Evolutionary conservation across 1,140 invertebrate species (phyloP).

Genomic region (Lordiphosa stackelbergi): DNA sequence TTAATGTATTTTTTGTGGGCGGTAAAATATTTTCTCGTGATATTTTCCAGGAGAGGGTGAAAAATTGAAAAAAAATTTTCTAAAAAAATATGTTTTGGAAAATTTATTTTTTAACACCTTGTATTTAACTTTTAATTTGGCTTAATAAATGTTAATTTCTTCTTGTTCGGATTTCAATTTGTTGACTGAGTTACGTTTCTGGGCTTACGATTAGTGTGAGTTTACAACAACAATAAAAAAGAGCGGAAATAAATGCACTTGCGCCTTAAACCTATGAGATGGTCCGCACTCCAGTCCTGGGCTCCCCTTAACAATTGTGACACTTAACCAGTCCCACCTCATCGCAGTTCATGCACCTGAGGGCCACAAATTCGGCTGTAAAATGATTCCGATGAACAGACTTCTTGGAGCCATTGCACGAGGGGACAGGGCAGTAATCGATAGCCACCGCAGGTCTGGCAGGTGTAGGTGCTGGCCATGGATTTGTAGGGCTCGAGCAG

Average conservation of each 20-base stretch:
- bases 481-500: constrained; percentile 94
- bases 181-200: constrained; percentile 35
- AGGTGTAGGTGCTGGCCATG: constrained; percentile 86
- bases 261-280: constrained; percentile 7
- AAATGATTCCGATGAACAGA: constrained; percentile 95
- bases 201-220: constrained; percentile 32
- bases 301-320: constrained; percentile 81
- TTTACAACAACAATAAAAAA: constrained; percentile 6
- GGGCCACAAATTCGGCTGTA: constrained; percentile 93
- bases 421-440: constrained; percentile 89
- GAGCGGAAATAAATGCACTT: constrained; percentile 14
- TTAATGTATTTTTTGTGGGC: too few species aligned
- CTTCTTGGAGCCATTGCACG: constrained; percentile 97
- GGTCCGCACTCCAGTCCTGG: constrained; percentile 1
- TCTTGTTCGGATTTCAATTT: constrained; percentile 1
- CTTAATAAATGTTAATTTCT: constrained; percentile 45
- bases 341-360: constrained; percentile 97
- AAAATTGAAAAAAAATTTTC: too few species aligned
- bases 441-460: constrained; percentile 93
- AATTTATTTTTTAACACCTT: too few species aligned
- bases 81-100: too few species aligned
- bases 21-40: too few species aligned
- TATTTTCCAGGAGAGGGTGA: too few species aligned
- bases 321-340: constrained; percentile 94
- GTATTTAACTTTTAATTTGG: constrained; percentile 16